Evolutionary conservation across 2,888 invertebrate species (phyloP), one percentile per base, ranked within the genome.

Genomic region (Eucera pruinosa): DNA sequence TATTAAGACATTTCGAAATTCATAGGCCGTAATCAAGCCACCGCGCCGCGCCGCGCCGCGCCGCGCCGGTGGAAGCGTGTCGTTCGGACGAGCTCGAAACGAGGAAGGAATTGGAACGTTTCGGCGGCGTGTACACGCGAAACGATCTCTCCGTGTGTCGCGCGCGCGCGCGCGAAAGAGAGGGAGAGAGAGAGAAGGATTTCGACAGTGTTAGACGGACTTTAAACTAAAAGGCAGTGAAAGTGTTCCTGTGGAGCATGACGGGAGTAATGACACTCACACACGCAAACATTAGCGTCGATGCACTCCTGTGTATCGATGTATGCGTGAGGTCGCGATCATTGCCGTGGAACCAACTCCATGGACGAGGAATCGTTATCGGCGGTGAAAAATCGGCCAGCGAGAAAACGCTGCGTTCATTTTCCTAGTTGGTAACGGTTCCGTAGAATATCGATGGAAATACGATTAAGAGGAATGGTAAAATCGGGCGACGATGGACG

Each of bases 221-320:
- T 87, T 85, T 86, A 85, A 86, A 87, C 82, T 89, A 90, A 87
- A 88, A 89, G 89, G 87, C 84, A 87, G 91, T 91, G 91, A 91
- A 91, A 91, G 91, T 90, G 87, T 88, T 90, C 86, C 85, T 89
- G 85, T 85, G 84, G 80, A 87, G 89, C 90, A 88, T 89, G 89
- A 90, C 88, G 89, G 89, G 90, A 89, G 89, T 90, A 90, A 90
- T 90, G 88, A 89, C 88, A 88, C 88, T 66, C 80, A 86, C 81
- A 89, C 87, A 75, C n/a, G n/a, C n/a, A 54, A 62, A 23, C 11
- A n/a, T n/a, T n/a, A 25, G 33, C 55, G 33, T 30, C 78, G 54
- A 43, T 60, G 43, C 58, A 72, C 30, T 45, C 54, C 64, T 18
- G 62, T 55, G 39, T 55, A 43, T 43, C 23, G 54, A n/a, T 43